Conservation (phyloP, 2,888 invertebrate species). For the Apotomis turbidana region DNA sequence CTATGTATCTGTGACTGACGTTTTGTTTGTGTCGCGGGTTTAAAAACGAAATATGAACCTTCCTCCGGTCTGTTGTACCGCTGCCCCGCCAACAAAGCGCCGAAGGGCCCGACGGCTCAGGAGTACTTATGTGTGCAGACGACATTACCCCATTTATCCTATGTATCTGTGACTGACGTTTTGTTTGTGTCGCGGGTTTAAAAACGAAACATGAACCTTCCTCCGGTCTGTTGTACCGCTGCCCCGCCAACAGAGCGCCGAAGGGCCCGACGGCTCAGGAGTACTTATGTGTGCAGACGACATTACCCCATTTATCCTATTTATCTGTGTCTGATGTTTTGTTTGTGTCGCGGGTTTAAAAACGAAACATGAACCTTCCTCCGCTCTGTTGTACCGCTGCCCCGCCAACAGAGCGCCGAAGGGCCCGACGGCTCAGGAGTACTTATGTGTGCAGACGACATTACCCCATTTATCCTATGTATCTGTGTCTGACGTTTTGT, state of each 20-base stretch:
- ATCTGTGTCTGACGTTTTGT: no score
- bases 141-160: neutral
- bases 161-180: no score
- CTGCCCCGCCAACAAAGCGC: slow-evolving; percentile 74
- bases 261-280: slow-evolving; percentile 75
- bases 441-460: slow-evolving; percentile 45
- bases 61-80: slow-evolving; percentile 69
- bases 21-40: no score
- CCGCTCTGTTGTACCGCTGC: slow-evolving; percentile 74
- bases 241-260: slow-evolving; percentile 73
- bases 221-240: slow-evolving; percentile 72
- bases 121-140: slow-evolving; percentile 50
- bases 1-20: no score
- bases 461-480: neutral
- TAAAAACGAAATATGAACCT: no score
- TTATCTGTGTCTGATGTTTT: no score
- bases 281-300: slow-evolving; percentile 47
- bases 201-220: no score
- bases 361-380: no score
- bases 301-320: neutral
- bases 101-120: slow-evolving; percentile 74
- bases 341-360: no score
- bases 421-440: slow-evolving; percentile 75
- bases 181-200: no score
- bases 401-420: slow-evolving; percentile 72